Conservation (phyloP, 2,113 vertebrate species). For the Xiphophorus couchianus region DNA sequence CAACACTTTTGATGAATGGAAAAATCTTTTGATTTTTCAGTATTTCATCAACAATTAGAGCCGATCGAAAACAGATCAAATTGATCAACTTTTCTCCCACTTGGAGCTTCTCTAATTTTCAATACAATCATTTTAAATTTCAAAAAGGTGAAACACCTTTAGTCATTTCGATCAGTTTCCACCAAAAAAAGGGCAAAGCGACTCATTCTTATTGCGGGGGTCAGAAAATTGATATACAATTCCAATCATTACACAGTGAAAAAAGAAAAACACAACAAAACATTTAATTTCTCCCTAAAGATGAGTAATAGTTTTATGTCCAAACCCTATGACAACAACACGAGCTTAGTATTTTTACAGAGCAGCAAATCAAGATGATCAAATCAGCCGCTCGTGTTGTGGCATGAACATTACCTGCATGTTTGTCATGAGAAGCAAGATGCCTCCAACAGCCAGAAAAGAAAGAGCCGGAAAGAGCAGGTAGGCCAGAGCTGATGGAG, state of each 20-base stretch:
- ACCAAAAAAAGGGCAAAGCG: neutral
- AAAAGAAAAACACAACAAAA: too few relatives aligned
- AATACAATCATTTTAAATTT: neutral
- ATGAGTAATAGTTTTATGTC: neutral
- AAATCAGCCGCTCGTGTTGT: neutral
- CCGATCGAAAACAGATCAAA: too few relatives aligned
- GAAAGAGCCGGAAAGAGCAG: constrained; percentile 88
- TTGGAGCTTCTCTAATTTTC: neutral
- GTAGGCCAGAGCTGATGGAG: constrained; percentile 70
- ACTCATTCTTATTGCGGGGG: neutral
- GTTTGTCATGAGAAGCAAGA: constrained; percentile 90
- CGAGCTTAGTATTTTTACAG: too few relatives aligned
- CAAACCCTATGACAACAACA: neutral
- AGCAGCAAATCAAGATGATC: too few relatives aligned
- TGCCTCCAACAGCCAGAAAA: constrained; percentile 84
- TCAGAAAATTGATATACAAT: too few relatives aligned
- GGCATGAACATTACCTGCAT: constrained; percentile 84
- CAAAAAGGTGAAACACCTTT: neutral
- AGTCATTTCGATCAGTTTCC: neutral
- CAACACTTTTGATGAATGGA: too few relatives aligned
- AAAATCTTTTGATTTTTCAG: too few relatives aligned
- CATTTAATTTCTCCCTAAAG: too few relatives aligned
- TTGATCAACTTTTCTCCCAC: too few relatives aligned
- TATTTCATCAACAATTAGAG: too few relatives aligned
- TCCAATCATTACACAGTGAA: too few relatives aligned